Base-by-base conservation (phyloP, 2,797 vertebrate genomes). In the Tympanoctomys barrerae region DNA sequence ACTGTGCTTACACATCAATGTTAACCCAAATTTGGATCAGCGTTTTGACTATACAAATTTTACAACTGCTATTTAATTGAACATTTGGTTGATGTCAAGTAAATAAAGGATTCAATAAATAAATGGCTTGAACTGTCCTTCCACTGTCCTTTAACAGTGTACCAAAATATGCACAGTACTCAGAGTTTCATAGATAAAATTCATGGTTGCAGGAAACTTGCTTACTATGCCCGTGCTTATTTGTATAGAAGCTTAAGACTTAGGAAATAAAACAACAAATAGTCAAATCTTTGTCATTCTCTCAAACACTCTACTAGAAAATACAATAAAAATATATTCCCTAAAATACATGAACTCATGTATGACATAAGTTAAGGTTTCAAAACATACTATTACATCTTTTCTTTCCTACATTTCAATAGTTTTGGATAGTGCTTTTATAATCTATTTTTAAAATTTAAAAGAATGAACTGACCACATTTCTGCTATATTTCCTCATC, bases 401-500 rank as follows among this genome's bases (percentile, higher is more conserved):
- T 89, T 79, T 81, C 24, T 57, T 84, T 73, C 39, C 33, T 90
- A 5, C 57, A 80, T 87, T 87, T 87, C 83, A 91, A 75, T 86
- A 66, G 8, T 61, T 94, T 90, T 92, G 5, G 89, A 70, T 73
- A 52, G 36, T 83, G 21, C 2, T 79, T 75, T 77, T 83, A 18
- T 84, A 77, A 75, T 24, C 3, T 89, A 0, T n/a, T 59, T 94
- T 92, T 91, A 22, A 18, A n/a, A 54, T 46, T 77, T 46, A 31
- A 93, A 87, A 28, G 3, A 90, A 39, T 78, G 77, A 71, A n/a
- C 36, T 83, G 3, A 84, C 28, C 82, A 87, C 11, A 79, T 64
- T 93, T 92, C 26, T 85, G 18, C 11, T 89, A 6, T 82, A 86
- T 46, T 92, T 89, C 46, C 81, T 28, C 88, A 49, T 28, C n/a